Evolutionary conservation across 1,140 invertebrate genomes (phyloP), one percentile per base, ranked within the genome.

Genomic region (Cyphomyrmex costatus): DNA sequence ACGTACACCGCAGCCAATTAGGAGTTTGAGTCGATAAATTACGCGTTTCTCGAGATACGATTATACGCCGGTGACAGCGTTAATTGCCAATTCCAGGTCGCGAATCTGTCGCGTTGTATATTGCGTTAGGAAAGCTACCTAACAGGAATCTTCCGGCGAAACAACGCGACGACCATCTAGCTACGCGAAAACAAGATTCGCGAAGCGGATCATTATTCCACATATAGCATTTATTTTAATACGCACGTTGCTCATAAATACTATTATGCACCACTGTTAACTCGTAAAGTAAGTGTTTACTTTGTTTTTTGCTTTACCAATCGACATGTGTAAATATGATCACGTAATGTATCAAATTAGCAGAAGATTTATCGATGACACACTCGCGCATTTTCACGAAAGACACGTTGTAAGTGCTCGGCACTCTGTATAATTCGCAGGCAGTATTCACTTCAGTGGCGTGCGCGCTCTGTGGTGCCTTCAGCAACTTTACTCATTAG

Each of bases 401-500:
- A 91, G 89, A 90, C 88, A 90, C 71, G 86, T 90, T 73, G 89
- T 82, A 86, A 90, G 90, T 91, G 77, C 85, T 78, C 80, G 83
- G 68, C 71, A 90, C 88, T 90, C 82, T 89, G 86, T 91, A 89
- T 91, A 91, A 91, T 91, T 91, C 88, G 88, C 91, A 91, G 88
- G 63, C 86, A 87, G 88, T 85, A 88, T 92, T 93, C 89, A 89
- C 92, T 92, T 89, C 91, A 91, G 89, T 91, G 89, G 92, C 91
- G 87, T 91, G 88, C 92, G 89, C 90, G 89, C 86, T 90, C 91
- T 90, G 91, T 92, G 92, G 89, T 91, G 90, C 91, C 89, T 92
- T 90, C 89, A 85, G 90, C 91, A 94, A 94, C 93, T 94, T 94
- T 94, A 91, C 93, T 93, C 93, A 93, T 94, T 94, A 94, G 89